Conservation (phyloP, 92 coral and sea anemone species). For the Phymanthus crucifer region DNA sequence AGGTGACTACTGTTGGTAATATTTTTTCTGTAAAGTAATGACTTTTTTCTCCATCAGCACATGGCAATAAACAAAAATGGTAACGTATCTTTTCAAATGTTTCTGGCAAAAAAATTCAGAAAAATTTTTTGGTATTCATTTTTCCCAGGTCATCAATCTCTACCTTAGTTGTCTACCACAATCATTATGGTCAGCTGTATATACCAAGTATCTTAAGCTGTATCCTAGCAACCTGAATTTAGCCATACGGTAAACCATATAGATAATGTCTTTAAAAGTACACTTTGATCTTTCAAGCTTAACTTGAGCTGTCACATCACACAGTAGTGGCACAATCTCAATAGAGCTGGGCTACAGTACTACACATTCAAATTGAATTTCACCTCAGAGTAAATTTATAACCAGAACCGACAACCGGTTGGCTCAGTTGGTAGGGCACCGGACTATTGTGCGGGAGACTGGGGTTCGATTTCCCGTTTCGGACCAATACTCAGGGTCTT, state of each 20-base stretch:
- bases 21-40: not conserved
- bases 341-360: too few species aligned
- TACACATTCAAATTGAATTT: too few species aligned
- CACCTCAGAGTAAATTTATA: too few species aligned
- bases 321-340: too few species aligned
- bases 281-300: too few species aligned
- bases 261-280: not conserved
- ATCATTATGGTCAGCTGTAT: slow-evolving; percentile 66
- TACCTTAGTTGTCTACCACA: slow-evolving; percentile 73
- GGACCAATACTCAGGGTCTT: too few species aligned
- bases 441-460: too few species aligned
- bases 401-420: too few species aligned
- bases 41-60: not conserved
- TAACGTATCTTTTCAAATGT: not conserved
- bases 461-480: too few species aligned
- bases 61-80: not conserved
- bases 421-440: too few species aligned
- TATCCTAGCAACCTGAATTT: slow-evolving; percentile 73
- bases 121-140: not conserved
- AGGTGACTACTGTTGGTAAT: slow-evolving; percentile 44
- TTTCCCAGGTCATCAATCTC: slow-evolving; percentile 68
- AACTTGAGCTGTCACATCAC: too few species aligned
- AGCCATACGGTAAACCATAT: slow-evolving; percentile 69
- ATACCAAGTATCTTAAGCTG: slow-evolving; percentile 61
- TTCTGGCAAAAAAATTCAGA: not conserved